Conservation (phyloP, 1,140 invertebrate genomes). For the Antheraea mylitta region DNA sequence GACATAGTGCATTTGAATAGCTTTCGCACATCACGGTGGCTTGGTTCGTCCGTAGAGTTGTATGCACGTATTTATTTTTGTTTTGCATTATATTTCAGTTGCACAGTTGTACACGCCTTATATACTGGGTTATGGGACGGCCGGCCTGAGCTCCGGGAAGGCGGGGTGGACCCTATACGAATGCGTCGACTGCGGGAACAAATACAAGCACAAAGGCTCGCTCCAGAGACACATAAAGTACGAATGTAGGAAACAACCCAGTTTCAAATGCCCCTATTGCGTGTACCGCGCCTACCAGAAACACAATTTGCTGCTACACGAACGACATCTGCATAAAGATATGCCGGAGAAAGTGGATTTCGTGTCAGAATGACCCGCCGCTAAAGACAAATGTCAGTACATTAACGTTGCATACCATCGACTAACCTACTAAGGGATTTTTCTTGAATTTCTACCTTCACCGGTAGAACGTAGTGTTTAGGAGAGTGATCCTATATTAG, state of each 20-base stretch:
- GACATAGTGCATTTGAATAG: slow-evolving; percentile 76
- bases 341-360: slow-evolving; percentile 75
- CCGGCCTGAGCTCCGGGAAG: slow-evolving; percentile 63
- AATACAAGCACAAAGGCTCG: slow-evolving; percentile 79
- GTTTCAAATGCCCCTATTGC: slow-evolving; percentile 82
- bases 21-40: slow-evolving; percentile 62
- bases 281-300: slow-evolving; percentile 77
- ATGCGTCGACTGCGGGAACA: slow-evolving; percentile 81
- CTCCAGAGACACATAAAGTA: slow-evolving; percentile 83
- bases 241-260: slow-evolving; percentile 84
- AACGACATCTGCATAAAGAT: slow-evolving; percentile 74
- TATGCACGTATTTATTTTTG: slow-evolving; percentile 73
- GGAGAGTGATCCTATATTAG: background rate
- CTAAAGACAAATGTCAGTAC: slow-evolving; percentile 61
- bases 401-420: slow-evolving; percentile 15
- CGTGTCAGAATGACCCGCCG: slow-evolving; percentile 69
- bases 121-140: slow-evolving; percentile 72
- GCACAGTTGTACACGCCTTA: slow-evolving; percentile 76
- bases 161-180: slow-evolving; percentile 73
- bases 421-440: slow-evolving; percentile 15
- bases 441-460: background rate
- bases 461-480: background rate
- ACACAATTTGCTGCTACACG: slow-evolving; percentile 76
- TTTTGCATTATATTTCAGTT: slow-evolving; percentile 74
- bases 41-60: slow-evolving; percentile 66